phyloP scores from a whole-genome alignment of 92 coral and sea anemone genomes.

The Bergia sp. region DNA sequence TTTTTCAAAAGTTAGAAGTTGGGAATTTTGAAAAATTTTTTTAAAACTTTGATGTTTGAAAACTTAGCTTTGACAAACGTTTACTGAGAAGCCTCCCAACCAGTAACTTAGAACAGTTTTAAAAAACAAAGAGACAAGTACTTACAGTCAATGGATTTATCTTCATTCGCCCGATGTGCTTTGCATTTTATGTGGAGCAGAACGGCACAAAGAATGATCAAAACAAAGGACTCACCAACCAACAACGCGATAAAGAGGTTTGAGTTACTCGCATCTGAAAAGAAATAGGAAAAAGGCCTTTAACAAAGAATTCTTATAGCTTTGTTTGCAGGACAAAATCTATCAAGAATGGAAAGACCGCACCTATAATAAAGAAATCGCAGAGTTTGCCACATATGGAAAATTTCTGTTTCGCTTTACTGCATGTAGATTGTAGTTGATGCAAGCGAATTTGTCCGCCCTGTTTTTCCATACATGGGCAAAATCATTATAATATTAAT shows the following conservation, averaged over 20 bases:
- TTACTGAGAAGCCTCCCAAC: not conserved
- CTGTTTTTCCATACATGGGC: not conserved
- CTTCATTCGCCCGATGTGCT: not conserved
- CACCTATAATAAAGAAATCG: no score
- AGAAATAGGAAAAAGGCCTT: not conserved
- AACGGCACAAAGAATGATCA: constrained; percentile 18
- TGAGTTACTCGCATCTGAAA: constrained; percentile 2
- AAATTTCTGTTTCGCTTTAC: not conserved
- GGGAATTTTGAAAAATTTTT: not conserved
- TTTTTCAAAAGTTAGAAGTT: not conserved
- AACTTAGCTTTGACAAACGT: not conserved
- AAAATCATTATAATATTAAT: not conserved
- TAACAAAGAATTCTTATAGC: not conserved
- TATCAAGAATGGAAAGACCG: not conserved
- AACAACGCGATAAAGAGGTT: not conserved
- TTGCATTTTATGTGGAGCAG: constrained; percentile 23
- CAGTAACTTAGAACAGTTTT: not conserved
- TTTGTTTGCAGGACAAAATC: not conserved
- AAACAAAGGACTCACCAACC: constrained; percentile 16
- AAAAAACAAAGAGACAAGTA: not conserved
- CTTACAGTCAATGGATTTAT: constrained; percentile 17
- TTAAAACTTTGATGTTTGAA: no score
- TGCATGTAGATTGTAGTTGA: no score
- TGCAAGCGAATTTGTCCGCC: not conserved
- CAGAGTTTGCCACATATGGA: not conserved